Percentiles rank a stretch among this genome's conserved stretches.
These are phyloP conservation scores for Julus scandinavius DNA, from an alignment of 2,888 invertebrate genomes.

Conservation along the genomic window DNA sequence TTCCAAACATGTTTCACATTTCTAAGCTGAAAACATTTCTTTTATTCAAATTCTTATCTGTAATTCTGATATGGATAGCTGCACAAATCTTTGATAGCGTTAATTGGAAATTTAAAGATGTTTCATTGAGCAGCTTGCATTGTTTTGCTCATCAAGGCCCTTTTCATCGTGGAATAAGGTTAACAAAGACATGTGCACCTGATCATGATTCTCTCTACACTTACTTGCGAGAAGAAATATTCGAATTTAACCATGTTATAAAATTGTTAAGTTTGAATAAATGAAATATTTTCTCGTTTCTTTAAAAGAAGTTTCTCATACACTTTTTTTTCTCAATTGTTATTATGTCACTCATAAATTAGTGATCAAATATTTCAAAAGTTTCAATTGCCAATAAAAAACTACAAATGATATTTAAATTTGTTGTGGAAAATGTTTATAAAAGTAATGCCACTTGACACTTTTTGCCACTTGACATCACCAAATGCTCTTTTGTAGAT, in stretches of 20 bases:
- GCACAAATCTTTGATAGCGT: neutral
- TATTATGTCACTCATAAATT: neutral
- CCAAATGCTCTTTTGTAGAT: too few relatives aligned
- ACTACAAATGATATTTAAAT: neutral
- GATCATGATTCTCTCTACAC: neutral
- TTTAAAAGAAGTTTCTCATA: neutral
- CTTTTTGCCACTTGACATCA: too few relatives aligned
- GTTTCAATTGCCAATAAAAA: neutral
- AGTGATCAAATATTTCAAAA: too few relatives aligned
- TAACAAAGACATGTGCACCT: neutral
- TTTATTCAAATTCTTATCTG: neutral
- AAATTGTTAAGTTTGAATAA: constrained; percentile 24
- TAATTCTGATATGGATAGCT: neutral
- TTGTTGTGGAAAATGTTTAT: too few relatives aligned
- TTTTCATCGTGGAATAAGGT: neutral
- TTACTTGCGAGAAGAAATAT: neutral
- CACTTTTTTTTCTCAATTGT: neutral
- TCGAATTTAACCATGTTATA: neutral
- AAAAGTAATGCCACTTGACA: too few relatives aligned
- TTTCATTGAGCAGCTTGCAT: neutral
- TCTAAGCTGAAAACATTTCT: neutral
- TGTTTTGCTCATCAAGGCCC: neutral
- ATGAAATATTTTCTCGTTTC: constrained; percentile 13
- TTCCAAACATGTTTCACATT: neutral
- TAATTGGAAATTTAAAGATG: neutral